Percentiles rank a stretch among this genome's conserved stretches.
These are phyloP conservation scores for Caradrina clavipalpis DNA, from an alignment of 2,888 invertebrate genomes.

Conservation along the genomic window DNA sequence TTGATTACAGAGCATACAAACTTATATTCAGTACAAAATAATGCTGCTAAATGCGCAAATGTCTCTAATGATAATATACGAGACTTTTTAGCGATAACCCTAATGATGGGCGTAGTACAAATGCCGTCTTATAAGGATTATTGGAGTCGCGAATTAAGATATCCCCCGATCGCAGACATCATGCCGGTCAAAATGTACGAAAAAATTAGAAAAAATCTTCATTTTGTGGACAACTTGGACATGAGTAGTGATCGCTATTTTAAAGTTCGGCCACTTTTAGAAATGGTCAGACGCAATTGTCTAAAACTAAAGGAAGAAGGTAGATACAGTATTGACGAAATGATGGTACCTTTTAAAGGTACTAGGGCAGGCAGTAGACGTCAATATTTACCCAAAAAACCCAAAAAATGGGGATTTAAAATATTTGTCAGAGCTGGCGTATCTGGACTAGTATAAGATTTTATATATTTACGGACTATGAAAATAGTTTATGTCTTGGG, in stretches of 20 bases:
- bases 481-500: background rate
- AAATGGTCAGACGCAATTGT: constrained; percentile 14
- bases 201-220: constrained; percentile 3
- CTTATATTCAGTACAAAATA: no score
- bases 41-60: no score
- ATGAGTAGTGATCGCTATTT: constrained; percentile 16
- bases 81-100: background rate
- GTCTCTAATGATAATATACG: no score
- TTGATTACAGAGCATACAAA: no score
- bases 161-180: background rate
- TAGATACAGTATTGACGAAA: constrained; percentile 15
- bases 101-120: background rate
- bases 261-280: constrained; percentile 10
- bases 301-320: constrained; percentile 10
- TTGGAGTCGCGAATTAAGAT: background rate
- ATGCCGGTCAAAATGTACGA: background rate
- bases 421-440: constrained; percentile 10
- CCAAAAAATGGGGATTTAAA: constrained; percentile 10
- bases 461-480: background rate
- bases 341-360: constrained; percentile 11
- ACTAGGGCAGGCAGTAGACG: constrained; percentile 1
- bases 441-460: constrained; percentile 5
- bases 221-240: constrained; percentile 7
- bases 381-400: background rate
- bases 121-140: background rate